A percentile compares a stretch with the other conserved stretches of the same genome.
Evolutionary conservation across 2,888 invertebrate genomes (phyloP).

Genomic region (Euphydryas editha): DNA sequence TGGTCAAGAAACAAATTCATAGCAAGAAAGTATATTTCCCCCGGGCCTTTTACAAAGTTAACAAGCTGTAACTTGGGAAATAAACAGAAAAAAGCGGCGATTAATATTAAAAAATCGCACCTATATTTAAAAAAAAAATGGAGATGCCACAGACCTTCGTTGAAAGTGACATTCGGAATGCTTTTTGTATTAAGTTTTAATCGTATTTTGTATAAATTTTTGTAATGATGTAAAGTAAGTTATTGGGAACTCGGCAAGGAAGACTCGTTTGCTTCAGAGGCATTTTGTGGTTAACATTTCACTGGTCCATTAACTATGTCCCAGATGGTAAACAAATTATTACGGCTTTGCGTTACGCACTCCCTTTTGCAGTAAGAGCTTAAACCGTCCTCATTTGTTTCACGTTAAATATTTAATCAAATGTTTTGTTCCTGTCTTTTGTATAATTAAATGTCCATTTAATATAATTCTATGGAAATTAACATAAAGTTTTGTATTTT

Average conservation of each 20-base stretch:
- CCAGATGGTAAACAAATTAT: slow-evolving; percentile 63
- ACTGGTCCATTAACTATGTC: slow-evolving; percentile 67
- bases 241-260: slow-evolving; percentile 14
- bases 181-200: slow-evolving; percentile 8
- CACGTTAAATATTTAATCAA: slow-evolving; percentile 60
- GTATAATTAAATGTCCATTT: slow-evolving; percentile 6
- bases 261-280: slow-evolving; percentile 43
- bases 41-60: slow-evolving; percentile 77
- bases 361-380: slow-evolving; percentile 55
- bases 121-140: slow-evolving; percentile 14
- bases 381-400: slow-evolving; percentile 57
- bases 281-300: slow-evolving; percentile 55
- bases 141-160: background rate
- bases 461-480: background rate
- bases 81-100: slow-evolving; percentile 71
- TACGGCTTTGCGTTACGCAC: slow-evolving; percentile 57
- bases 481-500: no score
- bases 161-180: slow-evolving; percentile 13
- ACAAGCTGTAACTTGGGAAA: slow-evolving; percentile 79
- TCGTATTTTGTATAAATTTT: background rate
- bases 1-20: slow-evolving; percentile 71
- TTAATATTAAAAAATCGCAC: slow-evolving; percentile 57
- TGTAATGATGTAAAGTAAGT: slow-evolving; percentile 17
- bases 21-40: slow-evolving; percentile 77
- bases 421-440: slow-evolving; percentile 41